Conservation (phyloP, 2,797 vertebrate genomes). For the Chiroxiphia lanceolata region DNA sequence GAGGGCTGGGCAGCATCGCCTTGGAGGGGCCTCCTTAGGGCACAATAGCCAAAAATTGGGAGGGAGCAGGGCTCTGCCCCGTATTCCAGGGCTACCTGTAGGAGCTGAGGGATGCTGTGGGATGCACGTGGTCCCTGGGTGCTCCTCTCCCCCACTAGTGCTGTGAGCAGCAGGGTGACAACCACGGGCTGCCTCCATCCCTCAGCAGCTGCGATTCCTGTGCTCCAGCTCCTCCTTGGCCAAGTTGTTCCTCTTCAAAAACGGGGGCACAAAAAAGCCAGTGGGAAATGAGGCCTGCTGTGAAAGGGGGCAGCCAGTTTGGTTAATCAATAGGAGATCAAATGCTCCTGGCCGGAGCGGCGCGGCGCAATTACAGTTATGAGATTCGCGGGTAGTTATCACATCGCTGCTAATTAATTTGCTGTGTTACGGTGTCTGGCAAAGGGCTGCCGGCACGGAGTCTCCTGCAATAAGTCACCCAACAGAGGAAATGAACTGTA, state of each 20-base stretch:
- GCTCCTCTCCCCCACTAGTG: fast-evolving
- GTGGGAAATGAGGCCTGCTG: not conserved
- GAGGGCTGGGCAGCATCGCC: not conserved
- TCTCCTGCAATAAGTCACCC: not conserved
- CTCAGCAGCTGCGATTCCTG: fast-evolving
- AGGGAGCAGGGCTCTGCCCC: not conserved
- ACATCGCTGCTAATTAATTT: conserved; percentile 16
- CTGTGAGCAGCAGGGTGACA: fast-evolving
- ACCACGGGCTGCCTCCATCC: not conserved
- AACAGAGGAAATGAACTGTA: fast-evolving
- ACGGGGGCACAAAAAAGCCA: not conserved
- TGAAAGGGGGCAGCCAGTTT: not conserved
- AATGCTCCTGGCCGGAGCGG: not conserved
- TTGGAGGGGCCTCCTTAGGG: fast-evolving
- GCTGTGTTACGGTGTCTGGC: not conserved
- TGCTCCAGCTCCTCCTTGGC: not conserved
- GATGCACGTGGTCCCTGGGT: fast-evolving
- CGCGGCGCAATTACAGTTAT: not conserved
- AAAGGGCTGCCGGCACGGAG: not conserved
- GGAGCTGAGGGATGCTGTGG: not conserved
- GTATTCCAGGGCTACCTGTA: fast-evolving
- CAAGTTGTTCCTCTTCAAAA: not conserved
- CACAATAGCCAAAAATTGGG: fast-evolving
- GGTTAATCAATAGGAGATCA: not conserved
- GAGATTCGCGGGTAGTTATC: not conserved